Conservation (phyloP, 2,113 vertebrate species). For the Malurus alboscapulatus region DNA sequence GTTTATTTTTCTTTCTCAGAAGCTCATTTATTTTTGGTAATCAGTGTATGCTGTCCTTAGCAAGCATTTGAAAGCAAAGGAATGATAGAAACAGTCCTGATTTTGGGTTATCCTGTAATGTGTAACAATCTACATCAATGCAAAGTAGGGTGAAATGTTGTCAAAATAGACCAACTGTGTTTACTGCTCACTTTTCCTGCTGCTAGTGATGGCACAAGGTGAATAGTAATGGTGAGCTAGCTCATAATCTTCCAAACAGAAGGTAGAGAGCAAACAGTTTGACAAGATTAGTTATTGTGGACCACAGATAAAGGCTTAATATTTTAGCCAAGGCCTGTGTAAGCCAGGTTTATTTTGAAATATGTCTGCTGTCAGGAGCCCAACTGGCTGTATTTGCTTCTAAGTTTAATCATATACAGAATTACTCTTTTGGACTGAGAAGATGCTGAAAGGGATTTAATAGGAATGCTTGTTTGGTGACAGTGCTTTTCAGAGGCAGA, state of each 20-base stretch:
- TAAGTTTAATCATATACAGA: constrained; percentile 60
- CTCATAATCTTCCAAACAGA: constrained; percentile 55
- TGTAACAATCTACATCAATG: background rate
- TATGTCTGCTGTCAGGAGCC: constrained; percentile 56
- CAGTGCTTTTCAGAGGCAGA: constrained; percentile 38
- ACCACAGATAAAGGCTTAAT: constrained; percentile 63
- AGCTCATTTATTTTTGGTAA: background rate
- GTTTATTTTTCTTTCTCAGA: background rate
- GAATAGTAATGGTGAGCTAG: constrained; percentile 55
- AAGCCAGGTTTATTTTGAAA: constrained; percentile 67
- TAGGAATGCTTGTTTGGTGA: constrained; percentile 56
- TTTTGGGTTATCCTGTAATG: background rate
- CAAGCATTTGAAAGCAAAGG: constrained; percentile 9
- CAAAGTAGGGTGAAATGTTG: constrained; percentile 26
- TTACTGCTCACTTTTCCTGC: constrained; percentile 37
- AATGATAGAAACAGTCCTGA: background rate
- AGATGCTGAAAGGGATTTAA: constrained; percentile 39
- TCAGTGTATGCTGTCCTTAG: background rate
- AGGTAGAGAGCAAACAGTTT: constrained; percentile 56
- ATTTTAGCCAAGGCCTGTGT: constrained; percentile 62
- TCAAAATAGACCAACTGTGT: constrained; percentile 26
- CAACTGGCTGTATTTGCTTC: constrained; percentile 61
- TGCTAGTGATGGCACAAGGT: constrained; percentile 47
- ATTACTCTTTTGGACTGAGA: constrained; percentile 52
- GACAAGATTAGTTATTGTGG: constrained; percentile 59